These are phyloP conservation scores for Micrastur ruficollis DNA, from an alignment of 2,797 vertebrate genomes.

Conservation along the genomic window DNA sequence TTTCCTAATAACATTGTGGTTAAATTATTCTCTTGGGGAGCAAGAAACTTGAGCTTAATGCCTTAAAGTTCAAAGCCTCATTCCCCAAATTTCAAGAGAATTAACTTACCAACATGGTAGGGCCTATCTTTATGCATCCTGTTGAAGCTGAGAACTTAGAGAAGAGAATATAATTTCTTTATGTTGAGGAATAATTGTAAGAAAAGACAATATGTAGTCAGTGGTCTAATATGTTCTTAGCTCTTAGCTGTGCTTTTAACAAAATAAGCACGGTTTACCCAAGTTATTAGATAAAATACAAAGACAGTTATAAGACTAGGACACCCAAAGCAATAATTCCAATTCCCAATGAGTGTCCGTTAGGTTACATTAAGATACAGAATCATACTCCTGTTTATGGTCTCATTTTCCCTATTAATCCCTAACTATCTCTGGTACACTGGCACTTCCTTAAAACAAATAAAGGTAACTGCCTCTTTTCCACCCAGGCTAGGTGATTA, in stretches of 20 bases:
- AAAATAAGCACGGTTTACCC: background rate
- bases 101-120: background rate
- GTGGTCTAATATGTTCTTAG: background rate
- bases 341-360: background rate
- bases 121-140: background rate
- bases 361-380: background rate
- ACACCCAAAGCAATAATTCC: background rate
- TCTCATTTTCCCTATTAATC: background rate
- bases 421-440: background rate
- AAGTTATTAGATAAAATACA: background rate
- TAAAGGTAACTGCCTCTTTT: background rate
- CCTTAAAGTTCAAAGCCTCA: background rate
- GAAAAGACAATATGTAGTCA: background rate
- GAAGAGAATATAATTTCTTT: background rate
- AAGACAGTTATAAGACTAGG: background rate
- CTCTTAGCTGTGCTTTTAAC: background rate
- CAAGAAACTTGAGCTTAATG: background rate
- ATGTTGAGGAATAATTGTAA: background rate
- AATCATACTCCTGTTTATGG: background rate
- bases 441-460: background rate
- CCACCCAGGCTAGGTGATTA: background rate
- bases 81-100: background rate
- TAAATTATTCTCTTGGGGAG: background rate
- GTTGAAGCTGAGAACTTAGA: background rate
- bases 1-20: background rate